phyloP scores from a whole-genome alignment of 2,888 invertebrate genomes.

The Lasioglossum leucozonium region DNA sequence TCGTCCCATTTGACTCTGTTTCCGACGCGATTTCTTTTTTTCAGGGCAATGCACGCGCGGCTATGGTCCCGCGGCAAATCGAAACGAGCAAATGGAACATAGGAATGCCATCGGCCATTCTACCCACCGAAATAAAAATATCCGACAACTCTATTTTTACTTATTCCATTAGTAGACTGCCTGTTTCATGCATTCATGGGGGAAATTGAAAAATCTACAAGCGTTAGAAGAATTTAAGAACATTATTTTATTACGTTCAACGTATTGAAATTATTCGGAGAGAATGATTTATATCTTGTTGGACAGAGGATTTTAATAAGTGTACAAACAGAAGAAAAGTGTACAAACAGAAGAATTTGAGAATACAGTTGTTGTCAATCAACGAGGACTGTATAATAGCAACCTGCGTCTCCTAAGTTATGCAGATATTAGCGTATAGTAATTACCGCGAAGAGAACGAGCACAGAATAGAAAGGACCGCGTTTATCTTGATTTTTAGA shows the following conservation, averaged over 20 bases:
- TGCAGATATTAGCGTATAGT: neutral
- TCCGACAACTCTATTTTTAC: neutral
- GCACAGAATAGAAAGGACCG: neutral
- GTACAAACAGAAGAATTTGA: neutral
- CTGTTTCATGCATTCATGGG: neutral
- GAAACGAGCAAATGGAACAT: constrained; percentile 2
- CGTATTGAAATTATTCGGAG: neutral
- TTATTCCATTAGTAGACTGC: neutral
- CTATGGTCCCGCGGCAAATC: neutral
- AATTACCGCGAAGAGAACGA: neutral
- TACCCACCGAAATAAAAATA: neutral
- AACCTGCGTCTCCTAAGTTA: neutral
- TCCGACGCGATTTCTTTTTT: constrained; percentile 14
- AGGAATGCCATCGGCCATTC: neutral
- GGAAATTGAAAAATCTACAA: neutral
- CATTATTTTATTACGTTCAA: neutral
- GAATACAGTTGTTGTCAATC: neutral
- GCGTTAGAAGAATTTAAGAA: neutral
- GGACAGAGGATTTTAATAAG: neutral
- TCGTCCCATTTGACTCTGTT: constrained; percentile 21
- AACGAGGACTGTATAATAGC: neutral
- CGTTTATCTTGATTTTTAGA: neutral
- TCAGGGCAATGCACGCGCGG: neutral
- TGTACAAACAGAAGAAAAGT: neutral
- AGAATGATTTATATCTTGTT: neutral